Evolutionary conservation across 1,140 invertebrate species (phyloP).

Genomic region (Andricus grossulariae): DNA sequence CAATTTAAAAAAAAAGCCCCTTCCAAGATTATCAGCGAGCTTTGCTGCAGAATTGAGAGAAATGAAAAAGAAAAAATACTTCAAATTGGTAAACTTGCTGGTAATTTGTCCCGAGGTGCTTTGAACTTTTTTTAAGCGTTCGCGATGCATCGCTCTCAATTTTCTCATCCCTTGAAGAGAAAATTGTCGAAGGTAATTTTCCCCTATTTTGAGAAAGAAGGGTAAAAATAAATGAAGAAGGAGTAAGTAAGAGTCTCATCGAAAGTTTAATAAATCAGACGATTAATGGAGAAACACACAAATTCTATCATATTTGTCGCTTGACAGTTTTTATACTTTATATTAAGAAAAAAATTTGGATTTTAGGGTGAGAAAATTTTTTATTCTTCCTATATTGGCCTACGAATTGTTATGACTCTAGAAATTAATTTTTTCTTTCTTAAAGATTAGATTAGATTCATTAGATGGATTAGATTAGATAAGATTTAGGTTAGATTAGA

Average conservation of each 20-base stretch:
- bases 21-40: slow-evolving; percentile 71
- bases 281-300: too few relatives aligned
- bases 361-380: too few relatives aligned
- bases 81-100: slow-evolving; percentile 69
- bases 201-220: neutral
- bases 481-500: too few relatives aligned
- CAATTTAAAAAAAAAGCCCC: slow-evolving; percentile 75
- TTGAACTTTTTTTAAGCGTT: slow-evolving; percentile 65
- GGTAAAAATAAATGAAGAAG: neutral
- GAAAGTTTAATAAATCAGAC: too few relatives aligned
- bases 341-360: too few relatives aligned
- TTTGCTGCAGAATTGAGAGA: slow-evolving; percentile 52
- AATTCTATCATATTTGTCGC: too few relatives aligned
- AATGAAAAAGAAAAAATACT: slow-evolving; percentile 54
- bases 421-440: too few relatives aligned
- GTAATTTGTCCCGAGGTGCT: slow-evolving; percentile 68
- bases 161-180: neutral
- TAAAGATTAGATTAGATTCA: too few relatives aligned
- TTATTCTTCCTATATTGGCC: too few relatives aligned
- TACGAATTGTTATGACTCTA: too few relatives aligned
- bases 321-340: too few relatives aligned
- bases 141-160: slow-evolving; percentile 15
- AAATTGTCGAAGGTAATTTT: neutral
- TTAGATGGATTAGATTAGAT: too few relatives aligned
- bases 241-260: neutral